These are phyloP conservation scores for Schizotus pectinicornis DNA, from an alignment of 2,888 invertebrate species.

Conservation along the genomic window DNA sequence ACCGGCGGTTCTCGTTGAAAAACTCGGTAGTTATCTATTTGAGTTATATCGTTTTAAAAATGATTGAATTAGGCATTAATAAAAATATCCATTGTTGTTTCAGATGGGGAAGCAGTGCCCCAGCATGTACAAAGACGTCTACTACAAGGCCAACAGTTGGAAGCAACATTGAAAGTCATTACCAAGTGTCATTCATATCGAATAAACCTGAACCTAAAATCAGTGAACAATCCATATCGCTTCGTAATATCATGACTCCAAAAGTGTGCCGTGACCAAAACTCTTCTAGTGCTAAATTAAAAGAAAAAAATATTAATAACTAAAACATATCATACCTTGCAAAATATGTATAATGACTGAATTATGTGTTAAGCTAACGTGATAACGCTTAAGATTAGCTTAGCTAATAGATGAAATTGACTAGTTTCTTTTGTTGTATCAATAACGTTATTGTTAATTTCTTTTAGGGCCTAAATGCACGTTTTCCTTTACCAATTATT, in stretches of 20 bases:
- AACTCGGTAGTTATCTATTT: no score
- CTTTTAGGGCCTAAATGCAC: conserved; percentile 26
- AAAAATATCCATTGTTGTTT: conserved; percentile 55
- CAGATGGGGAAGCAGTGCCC: conserved; percentile 85
- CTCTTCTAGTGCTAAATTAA: conserved; percentile 37
- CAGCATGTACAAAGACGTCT: conserved; percentile 90
- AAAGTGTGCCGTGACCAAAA: conserved; percentile 42
- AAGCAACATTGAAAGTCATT: conserved; percentile 71
- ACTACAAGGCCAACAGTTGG: conserved; percentile 93
- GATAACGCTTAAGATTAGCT: conserved; percentile 47
- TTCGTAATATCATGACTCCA: conserved; percentile 23
- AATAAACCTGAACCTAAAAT: conserved; percentile 10
- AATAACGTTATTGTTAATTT: conserved; percentile 17
- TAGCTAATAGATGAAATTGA: conserved; percentile 25
- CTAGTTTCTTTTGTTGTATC: conserved; percentile 11
- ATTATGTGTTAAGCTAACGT: conserved; percentile 45
- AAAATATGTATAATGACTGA: conserved; percentile 44
- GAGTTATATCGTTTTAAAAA: no score
- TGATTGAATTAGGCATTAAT: no score
- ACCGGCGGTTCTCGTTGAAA: no score
- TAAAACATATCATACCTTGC: conserved; percentile 55
- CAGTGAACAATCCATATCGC: conserved; percentile 28
- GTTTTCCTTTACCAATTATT: conserved; percentile 15
- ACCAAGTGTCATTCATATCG: conserved; percentile 19
- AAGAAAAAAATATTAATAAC: conserved; percentile 29